Evolutionary conservation across 1,140 invertebrate species (phyloP), one percentile per base, ranked within the genome.

Genomic region (Drosophila rufa): DNA sequence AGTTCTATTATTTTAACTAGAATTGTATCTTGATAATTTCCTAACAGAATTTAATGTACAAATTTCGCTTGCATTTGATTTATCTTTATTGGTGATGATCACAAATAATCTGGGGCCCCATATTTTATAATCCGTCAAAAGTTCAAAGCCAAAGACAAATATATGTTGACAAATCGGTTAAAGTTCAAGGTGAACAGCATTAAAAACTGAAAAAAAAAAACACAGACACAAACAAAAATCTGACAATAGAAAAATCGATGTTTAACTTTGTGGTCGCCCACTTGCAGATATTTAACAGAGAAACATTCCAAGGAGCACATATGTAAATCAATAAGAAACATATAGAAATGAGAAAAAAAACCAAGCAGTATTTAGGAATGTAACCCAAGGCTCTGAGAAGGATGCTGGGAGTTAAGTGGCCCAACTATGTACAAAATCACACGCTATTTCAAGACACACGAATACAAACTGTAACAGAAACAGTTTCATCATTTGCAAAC

Each of bases 141-240:
- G 33, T 15, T 55, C 17, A 38, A 17, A 55, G 2, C 17, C 17
- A 55, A 55, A 55, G 51, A 7, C 51, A 19, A 22, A 55, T 38
- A 22, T 22, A 8, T 38, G 51, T 38, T 55, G 51, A 55, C 51
- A 55, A 55, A 55, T 55, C 51, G 51, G 51, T 3, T 55, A 38
- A 55, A 55, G 51, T 55, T 38, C 51, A 38, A 55, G 51, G 51
- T 55, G 51, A 38, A 38, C 51, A 38, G 36, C 33, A 22, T 55
- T 38, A 14, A 38, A 55, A 15, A 38, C 7, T 38, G 4, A 33
- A 53, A 17, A 38, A 36, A 36, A 19, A 53, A 55, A 8, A 8
- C 2, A 8, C 4, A 4, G 1, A 19, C 36, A 36, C 33, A 55
- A 38, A 22, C 19, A 11, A 15, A 36, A 36, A 36, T 11, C 33